Base-by-base conservation (phyloP, 2,113 vertebrate species). In the Zeus faber region DNA sequence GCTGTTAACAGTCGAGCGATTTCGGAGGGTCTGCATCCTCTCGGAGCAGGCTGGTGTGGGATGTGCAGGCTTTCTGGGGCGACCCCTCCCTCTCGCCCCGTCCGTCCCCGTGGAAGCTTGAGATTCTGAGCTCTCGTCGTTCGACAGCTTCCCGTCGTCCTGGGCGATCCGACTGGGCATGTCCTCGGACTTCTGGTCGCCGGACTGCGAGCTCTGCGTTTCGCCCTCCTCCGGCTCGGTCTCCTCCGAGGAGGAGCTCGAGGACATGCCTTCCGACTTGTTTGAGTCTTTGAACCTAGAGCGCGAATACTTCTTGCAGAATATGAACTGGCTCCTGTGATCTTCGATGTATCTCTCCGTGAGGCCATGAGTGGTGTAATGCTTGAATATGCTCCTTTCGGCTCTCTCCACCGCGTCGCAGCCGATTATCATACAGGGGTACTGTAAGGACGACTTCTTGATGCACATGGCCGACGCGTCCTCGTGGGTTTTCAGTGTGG, bases 351-450 rank as follows among this genome's bases (percentile, higher is more conserved):
- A 96, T 49, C 91, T 87, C 76, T 97, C 96, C 49, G 93, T 91
- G 72, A 99, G 89, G 53, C 97, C 97, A 58, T 99, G 97, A 74
- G 92, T 95, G 70, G 92, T 93, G 46, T 99, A 99, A 89, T 99
- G 97, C 65, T 93, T 93, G 65, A 97, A 92, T 61, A 98, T 94
- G 75, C 90, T 95, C 72, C 89, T 91, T 73, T 99, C 96, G 5
- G 93, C 92, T 59, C 91, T 92, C 67, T 96, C 93, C 25, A 98
- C 92, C 0, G 94, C 92, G 0, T 94, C 92, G 50, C 97, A 99
- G 27, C 95, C 95, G 72, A 94, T 92, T 83, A 99, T 93, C 97
- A 98, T 99, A 80, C 97, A 99, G 0, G 97, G 97, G 70, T 96
- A 99, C 57, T 98, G 96, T 55, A 93, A 88, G 24, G 91, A 77